Base-by-base conservation (phyloP, 2,888 invertebrate species). In the Torymus texanus region DNA sequence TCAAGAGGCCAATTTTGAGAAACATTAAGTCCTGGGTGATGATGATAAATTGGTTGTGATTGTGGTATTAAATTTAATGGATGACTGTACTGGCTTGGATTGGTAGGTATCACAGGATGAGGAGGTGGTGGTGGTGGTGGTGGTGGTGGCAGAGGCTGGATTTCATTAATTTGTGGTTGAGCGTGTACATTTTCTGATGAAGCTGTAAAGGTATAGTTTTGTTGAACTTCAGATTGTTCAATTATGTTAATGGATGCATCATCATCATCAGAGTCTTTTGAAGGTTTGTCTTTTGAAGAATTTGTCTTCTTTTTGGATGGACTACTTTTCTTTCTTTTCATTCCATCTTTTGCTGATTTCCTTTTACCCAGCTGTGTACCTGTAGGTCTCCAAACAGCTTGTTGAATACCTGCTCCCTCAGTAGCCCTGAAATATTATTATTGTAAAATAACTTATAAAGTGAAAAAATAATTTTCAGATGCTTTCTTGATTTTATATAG, bases 361-460 rank as follows among this genome's bases (percentile, higher is more conserved):
- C 88, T 90, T 72, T 89, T 90, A 11, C 90, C 90, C 29, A 89
- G 84, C 59, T 89, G 89, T 0, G 90, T 90, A 50, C 90, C 90
- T 0, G 90, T 90, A 1, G 90, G 87, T 41, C 90, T 85, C 90
- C 90, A 90, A n/a, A 90, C 89, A 4, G 90, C 86, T 74, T 90
- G 89, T 66, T 89, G 89, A 74, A 90, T 86, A 5, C 85, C 85
- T 2, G 86, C 83, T 51, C 87, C 87, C 67, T 89, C 89, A 0
- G 87, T 83, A 61, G 29, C 62, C 8, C 81, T 82, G 50, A 65
- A 75, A 56, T 61, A 13, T 24, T 18, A 24, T 18, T 2, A 41
- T 41, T 41, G 41, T 8, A 41, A 0, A 41, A 41, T 41, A 41
- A 8, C 41, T 41, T 41, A 8, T 41, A 8, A 41, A 41, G 41